Percentiles rank a stretch among this genome's conserved stretches.
Conservation (phyloP, 2,797 vertebrate genomes). For the Lemur catta region DNA sequence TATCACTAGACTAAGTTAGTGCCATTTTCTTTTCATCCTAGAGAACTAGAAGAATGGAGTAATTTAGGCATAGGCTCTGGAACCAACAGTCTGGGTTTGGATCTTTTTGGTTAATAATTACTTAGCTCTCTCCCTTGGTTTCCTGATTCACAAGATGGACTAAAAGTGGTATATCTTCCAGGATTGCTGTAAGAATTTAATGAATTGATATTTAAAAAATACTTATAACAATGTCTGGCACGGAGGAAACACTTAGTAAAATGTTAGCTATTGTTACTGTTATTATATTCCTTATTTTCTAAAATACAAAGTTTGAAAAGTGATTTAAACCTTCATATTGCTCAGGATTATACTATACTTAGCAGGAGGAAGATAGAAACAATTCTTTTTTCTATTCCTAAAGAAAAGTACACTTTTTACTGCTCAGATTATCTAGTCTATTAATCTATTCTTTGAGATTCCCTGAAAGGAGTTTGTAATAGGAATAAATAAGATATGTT, state of each 20-base stretch:
- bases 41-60: not conserved
- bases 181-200: not conserved
- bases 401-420: not conserved
- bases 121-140: not conserved
- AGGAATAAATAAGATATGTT: not conserved
- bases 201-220: not conserved
- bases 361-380: not conserved
- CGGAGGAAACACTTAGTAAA: not conserved
- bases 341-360: not conserved
- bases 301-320: not conserved
- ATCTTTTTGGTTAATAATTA: not conserved
- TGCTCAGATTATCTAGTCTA: not conserved
- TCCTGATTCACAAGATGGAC: not conserved
- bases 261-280: not conserved
- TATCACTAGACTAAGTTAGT: not conserved
- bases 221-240: not conserved
- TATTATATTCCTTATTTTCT: not conserved
- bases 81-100: not conserved
- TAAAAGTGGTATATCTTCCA: not conserved
- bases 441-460: not conserved
- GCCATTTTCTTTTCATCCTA: not conserved
- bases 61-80: not conserved
- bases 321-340: not conserved
- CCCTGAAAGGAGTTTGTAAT: not conserved
- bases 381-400: not conserved